These are phyloP conservation scores for Radopholus similis DNA, from an alignment of 1,140 invertebrate genomes.

Conservation along the genomic window DNA sequence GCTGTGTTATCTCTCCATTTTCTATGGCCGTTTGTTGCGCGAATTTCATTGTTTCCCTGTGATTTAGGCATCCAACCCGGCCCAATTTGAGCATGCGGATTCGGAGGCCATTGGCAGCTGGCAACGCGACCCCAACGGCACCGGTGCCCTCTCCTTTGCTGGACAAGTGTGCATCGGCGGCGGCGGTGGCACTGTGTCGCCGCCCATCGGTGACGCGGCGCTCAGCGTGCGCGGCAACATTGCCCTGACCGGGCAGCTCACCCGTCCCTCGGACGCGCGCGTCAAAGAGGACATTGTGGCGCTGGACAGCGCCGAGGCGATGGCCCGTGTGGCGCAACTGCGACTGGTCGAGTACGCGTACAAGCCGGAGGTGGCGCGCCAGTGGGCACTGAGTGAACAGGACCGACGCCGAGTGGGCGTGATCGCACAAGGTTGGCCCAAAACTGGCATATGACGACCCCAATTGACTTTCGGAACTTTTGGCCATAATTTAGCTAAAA, in stretches of 20 bases:
- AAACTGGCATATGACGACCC: too few relatives aligned
- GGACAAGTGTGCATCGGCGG: conserved; percentile 88
- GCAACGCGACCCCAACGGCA: conserved; percentile 72
- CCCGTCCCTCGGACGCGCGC: conserved; percentile 85
- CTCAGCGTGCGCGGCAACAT: conserved; percentile 84
- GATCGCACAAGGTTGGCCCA: conserved; percentile 73
- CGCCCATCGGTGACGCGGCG: conserved; percentile 65
- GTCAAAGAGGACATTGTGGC: conserved; percentile 88
- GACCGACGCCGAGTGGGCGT: conserved; percentile 69
- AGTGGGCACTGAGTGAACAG: conserved; percentile 72
- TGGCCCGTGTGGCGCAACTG: conserved; percentile 70
- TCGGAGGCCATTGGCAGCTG: conserved; percentile 81
- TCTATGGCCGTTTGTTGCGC: too few relatives aligned
- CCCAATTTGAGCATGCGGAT: conserved; percentile 90
- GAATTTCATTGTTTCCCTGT: too few relatives aligned
- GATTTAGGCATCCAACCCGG: conserved; percentile 89
- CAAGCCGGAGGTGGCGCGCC: conserved; percentile 79
- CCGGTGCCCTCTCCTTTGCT: conserved; percentile 79
- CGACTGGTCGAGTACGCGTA: conserved; percentile 86
- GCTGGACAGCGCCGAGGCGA: conserved; percentile 62
- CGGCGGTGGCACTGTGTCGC: too few relatives aligned
- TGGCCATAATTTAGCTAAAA: too few relatives aligned
- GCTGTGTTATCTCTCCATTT: too few relatives aligned
- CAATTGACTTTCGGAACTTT: too few relatives aligned
- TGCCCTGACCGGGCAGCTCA: conserved; percentile 81